Conservation (phyloP, 2,797 vertebrate genomes). For the Alauda arvensis region DNA sequence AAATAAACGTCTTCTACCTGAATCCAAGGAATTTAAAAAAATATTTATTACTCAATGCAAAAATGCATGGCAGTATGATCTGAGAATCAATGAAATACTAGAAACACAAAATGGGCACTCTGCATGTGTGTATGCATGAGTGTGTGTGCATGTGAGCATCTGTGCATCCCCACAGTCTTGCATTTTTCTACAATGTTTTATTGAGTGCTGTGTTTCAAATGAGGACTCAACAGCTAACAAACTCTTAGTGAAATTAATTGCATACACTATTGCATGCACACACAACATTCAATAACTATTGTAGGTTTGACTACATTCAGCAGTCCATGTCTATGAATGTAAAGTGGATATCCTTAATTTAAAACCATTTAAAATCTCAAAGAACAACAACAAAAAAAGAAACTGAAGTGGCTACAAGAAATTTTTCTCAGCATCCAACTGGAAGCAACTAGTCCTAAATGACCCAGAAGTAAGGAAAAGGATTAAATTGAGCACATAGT, state of each 20-base stretch:
- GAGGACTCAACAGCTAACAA: not conserved
- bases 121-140: rapidly evolving
- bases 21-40: not conserved
- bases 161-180: not conserved
- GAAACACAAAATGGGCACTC: not conserved
- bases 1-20: slow-evolving; percentile 22
- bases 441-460: not conserved
- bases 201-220: not conserved
- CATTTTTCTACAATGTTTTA: not conserved
- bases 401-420: not conserved
- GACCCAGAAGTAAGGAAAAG: not conserved
- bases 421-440: not conserved
- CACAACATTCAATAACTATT: not conserved
- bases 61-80: not conserved
- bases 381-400: not conserved
- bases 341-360: not conserved
- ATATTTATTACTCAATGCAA: not conserved
- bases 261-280: not conserved
- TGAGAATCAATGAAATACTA: not conserved
- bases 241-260: slow-evolving; percentile 4
- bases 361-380: not conserved
- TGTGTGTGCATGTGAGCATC: rapidly evolving
- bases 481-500: not conserved
- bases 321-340: not conserved
- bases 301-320: not conserved